Evolutionary conservation across 2,888 invertebrate species (phyloP), one percentile per base, ranked within the genome.

Genomic region (Lymantria monacha): DNA sequence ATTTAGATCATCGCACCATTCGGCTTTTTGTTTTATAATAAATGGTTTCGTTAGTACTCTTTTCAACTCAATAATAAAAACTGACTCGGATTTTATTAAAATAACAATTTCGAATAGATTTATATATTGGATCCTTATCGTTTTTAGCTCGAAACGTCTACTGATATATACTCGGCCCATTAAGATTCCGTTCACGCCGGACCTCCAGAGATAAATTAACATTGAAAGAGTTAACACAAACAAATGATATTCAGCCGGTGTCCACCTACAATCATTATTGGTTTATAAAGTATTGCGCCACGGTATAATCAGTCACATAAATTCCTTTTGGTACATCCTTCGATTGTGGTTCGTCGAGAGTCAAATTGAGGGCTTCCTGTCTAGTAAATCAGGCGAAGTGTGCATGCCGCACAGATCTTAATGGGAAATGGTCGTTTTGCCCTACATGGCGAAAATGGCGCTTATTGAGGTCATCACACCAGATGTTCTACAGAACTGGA

Each of bases 271-370:
- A 84, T 85, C 79, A 82, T 75, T 70, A 70, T 74, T 77, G 66
- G 69, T 46, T 64, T 22, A 22, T 22, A 22, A 22, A 68, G 70
- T 69, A 70, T 74, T 70, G 70, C 68, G 62, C 52, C 60, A 59
- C 56, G 58, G 61, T 68, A 66, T 69, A 63, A 65, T 63, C 53
- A 65, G 63, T 61, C 54, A 72, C 77, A 85, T 81, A 79, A 83
- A 83, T 83, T 83, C 81, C 79, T 78, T 79, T 67, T 61, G 70
- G 67, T 72, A 81, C 84, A 87, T 88, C 88, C 88, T 87, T 83
- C 81, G 85, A 87, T 87, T 87, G 88, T 68, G 55, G 63, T 55
- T 49, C 53, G 54, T 83, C 63, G 64, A 62, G 70, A 66, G 59
- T 71, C 71, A 76, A 81, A 85, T 82, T 81, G 81, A 72, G 70